Percentiles rank a stretch among this genome's conserved stretches.
Conservation (phyloP, 1,140 invertebrate genomes). For the Polyergus mexicanus region DNA sequence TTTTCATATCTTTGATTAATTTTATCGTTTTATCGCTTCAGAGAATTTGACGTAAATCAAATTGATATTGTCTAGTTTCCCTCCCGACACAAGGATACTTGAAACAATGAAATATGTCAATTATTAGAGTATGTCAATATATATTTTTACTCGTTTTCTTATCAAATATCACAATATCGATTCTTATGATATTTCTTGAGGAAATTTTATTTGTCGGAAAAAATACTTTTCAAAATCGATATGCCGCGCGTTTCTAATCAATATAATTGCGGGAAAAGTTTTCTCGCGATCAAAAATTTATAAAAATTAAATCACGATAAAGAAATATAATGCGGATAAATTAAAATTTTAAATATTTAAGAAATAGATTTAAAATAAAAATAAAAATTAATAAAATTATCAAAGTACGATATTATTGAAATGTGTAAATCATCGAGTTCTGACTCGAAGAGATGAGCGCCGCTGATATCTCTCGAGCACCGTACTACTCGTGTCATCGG, state of each 20-base stretch:
- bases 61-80: background rate
- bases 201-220: background rate
- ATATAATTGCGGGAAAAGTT: background rate
- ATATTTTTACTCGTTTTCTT: background rate
- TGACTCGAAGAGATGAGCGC: slow-evolving; percentile 26
- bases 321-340: background rate
- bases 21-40: slow-evolving; percentile 42
- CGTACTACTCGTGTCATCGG: slow-evolving; percentile 65
- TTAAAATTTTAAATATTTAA: background rate
- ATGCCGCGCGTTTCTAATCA: background rate
- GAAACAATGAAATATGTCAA: background rate
- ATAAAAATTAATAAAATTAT: background rate
- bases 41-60: slow-evolving; percentile 11
- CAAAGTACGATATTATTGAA: background rate
- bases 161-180: background rate
- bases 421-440: too few relatives aligned
- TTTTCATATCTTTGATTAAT: slow-evolving; percentile 36
- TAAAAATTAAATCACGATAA: too few relatives aligned
- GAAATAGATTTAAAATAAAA: slow-evolving; percentile 19
- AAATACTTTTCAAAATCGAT: background rate
- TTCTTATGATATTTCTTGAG: background rate
- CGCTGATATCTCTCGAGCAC: slow-evolving; percentile 41
- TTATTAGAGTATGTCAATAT: background rate
- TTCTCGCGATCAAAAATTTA: background rate
- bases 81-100: background rate